Conservation (phyloP, 92 coral and sea anemone genomes). For the Umimayanthus kanabou region DNA sequence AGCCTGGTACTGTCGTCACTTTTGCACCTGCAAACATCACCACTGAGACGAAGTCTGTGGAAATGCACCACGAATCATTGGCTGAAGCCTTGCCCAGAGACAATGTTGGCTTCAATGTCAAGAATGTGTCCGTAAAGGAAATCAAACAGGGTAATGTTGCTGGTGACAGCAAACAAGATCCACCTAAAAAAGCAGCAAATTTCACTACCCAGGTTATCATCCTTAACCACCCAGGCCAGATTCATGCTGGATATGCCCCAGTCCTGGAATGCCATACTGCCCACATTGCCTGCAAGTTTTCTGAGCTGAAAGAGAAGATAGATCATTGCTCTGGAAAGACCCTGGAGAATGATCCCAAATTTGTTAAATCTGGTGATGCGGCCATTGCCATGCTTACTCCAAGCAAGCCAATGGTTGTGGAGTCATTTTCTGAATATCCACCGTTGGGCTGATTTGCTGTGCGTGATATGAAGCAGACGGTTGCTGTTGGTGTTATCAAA, state of each 20-base stretch:
- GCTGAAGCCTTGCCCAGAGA: conserved; percentile 94
- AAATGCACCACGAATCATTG: conserved; percentile 90
- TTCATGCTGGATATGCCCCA: conserved; percentile 87
- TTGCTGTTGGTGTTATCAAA: conserved; percentile 95
- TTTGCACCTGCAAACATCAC: conserved; percentile 68
- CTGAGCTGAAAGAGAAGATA: conserved; percentile 74
- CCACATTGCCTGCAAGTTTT: conserved; percentile 96
- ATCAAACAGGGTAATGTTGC: conserved; percentile 85
- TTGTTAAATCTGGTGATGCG: conserved; percentile 86
- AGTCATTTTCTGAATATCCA: conserved; percentile 59
- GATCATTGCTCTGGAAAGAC: conserved; percentile 82
- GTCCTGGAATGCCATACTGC: conserved; percentile 96
- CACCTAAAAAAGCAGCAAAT: conserved; percentile 65
- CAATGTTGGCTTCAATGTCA: conserved; percentile 97
- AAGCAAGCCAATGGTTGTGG: conserved; percentile 93
- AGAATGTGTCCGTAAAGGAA: conserved; percentile 93
- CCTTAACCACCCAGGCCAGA: conserved; percentile 93
- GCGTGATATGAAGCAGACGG: conserved; percentile 99
- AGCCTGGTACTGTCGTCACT: conserved; percentile 79
- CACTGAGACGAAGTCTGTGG: conserved; percentile 94
- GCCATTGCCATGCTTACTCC: conserved; percentile 66
- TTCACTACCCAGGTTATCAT: conserved; percentile 89
- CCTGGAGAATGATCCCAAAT: conserved; percentile 67
- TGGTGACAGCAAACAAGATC: conserved; percentile 84
- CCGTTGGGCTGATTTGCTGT: conserved; percentile 99